A percentile compares a stretch with the other conserved stretches of the same genome.
Evolutionary conservation across 2,113 vertebrate genomes (phyloP).

Genomic region (Spea bombifrons): DNA sequence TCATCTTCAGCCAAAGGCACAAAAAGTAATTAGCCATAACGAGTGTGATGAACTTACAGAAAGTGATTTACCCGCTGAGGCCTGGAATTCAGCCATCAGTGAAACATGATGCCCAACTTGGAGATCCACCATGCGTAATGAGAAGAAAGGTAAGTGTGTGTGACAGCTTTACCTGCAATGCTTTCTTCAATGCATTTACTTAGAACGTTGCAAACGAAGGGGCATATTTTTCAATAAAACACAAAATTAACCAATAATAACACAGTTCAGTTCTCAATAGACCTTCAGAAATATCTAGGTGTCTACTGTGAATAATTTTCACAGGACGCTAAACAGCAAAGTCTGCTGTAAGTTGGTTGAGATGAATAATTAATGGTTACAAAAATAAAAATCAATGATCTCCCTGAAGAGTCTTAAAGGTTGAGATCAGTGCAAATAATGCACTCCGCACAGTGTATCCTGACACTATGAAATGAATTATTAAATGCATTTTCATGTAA

Average conservation of each 20-base stretch:
- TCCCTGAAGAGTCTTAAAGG: neutral
- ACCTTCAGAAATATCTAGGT: neutral
- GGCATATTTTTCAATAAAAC: neutral
- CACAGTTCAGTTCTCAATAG: neutral
- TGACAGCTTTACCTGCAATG: no score
- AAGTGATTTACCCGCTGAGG: no score
- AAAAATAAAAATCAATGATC: constrained; percentile 9
- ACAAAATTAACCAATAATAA: neutral
- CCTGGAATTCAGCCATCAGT: no score
- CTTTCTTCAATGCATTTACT: neutral
- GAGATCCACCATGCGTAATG: no score
- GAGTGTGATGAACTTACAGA: no score
- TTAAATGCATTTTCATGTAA: constrained; percentile 1
- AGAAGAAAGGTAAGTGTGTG: no score
- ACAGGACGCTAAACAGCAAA: neutral
- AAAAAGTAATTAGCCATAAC: no score
- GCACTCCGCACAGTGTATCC: neutral
- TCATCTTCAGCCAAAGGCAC: no score
- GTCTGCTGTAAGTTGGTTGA: constrained; percentile 10
- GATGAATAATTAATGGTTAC: constrained; percentile 36
- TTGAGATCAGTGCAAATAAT: neutral
- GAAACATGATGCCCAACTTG: no score
- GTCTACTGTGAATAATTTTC: neutral
- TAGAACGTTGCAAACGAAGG: neutral
- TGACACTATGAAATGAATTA: neutral